phyloP scores from a whole-genome alignment of 2,888 invertebrate species.

The Nomada fucata region DNA sequence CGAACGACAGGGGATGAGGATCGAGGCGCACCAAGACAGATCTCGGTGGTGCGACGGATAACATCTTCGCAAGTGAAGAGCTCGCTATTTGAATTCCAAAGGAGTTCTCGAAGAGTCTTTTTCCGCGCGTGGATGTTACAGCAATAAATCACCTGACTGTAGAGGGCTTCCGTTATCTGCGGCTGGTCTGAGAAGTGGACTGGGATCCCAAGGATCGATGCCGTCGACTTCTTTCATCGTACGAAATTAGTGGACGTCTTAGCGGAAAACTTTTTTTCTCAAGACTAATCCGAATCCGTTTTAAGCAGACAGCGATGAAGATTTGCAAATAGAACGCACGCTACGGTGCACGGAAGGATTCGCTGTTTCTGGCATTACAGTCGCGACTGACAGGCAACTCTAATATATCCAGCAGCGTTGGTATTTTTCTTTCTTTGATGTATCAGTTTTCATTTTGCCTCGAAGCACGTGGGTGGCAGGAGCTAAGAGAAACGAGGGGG shows the following conservation, averaged over 20 bases:
- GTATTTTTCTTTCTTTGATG: conserved; percentile 41
- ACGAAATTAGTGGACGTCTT: not conserved
- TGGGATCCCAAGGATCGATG: not conserved
- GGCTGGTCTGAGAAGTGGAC: not conserved
- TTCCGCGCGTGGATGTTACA: conserved; percentile 23
- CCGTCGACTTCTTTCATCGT: not conserved
- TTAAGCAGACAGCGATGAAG: not conserved
- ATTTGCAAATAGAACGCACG: conserved; percentile 9
- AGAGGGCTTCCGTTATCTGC: conserved; percentile 38
- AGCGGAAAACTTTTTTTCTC: not conserved
- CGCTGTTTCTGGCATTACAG: conserved; percentile 1
- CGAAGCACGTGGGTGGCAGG: conserved; percentile 17
- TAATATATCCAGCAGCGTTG: conserved; percentile 21
- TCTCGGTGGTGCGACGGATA: conserved; percentile 27
- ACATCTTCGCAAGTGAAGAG: conserved; percentile 25
- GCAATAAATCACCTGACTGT: conserved; percentile 48
- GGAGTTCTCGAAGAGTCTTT: conserved; percentile 30
- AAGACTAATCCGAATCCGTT: not conserved
- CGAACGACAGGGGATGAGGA: conserved; percentile 14
- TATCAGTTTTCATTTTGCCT: conserved; percentile 41
- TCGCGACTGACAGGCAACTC: conserved; percentile 19
- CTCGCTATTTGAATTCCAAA: conserved; percentile 55
- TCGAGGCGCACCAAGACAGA: conserved; percentile 17
- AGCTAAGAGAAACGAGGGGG: conserved; percentile 2
- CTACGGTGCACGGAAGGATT: not conserved